Base-by-base conservation (phyloP, 2,113 vertebrate genomes). In the Ellobius talpinus region DNA sequence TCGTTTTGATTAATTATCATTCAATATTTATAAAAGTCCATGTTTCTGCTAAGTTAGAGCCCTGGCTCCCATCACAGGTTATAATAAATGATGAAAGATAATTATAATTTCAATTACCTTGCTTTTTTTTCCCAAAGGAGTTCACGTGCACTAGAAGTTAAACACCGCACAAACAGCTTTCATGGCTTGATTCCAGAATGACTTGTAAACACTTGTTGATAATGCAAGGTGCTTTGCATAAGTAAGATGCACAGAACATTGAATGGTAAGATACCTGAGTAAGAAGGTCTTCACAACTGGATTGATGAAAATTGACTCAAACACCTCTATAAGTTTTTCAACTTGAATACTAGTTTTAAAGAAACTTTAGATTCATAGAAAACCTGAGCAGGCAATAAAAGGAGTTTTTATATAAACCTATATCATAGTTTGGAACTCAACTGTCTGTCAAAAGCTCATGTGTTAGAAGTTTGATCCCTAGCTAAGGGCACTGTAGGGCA, bases 11-110 rank as follows among this genome's bases (percentile, higher is more conserved):
- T 97, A 97, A 97, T 95, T 97, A 94, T 96, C 96, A 97, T 97
- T 97, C 97, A 97, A 97, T 97, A 98, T 98, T 98, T 98, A 97
- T 98, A 97, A 96, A 96, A 96, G 70, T 92, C 95, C 96, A 52
- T 92, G 92, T 96, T 97, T 97, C 96, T 33, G 33, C 94, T 95
- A 93, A 90, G 82, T 95, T 97, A 76, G 93, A 95, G 52, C 39
- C 88, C 88, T 92, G 81, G 39, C 16, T 97, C 93, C 87, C 47
- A 94, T 97, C 96, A 85, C 68, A 94, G 78, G 45, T 90, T 97
- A 85, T 96, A 96, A 97, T 91, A 97, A 96, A 96, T 97, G 96
- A 94, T 86, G 86, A 94, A 52, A 50, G 90, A 93, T 93, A 98
- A 97, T 97, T 97, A 96, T 92, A 78, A 96, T 95, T 97, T 96